phyloP scores from a whole-genome alignment of 2,888 invertebrate genomes.

The Synanthedon andrenaeformis region DNA sequence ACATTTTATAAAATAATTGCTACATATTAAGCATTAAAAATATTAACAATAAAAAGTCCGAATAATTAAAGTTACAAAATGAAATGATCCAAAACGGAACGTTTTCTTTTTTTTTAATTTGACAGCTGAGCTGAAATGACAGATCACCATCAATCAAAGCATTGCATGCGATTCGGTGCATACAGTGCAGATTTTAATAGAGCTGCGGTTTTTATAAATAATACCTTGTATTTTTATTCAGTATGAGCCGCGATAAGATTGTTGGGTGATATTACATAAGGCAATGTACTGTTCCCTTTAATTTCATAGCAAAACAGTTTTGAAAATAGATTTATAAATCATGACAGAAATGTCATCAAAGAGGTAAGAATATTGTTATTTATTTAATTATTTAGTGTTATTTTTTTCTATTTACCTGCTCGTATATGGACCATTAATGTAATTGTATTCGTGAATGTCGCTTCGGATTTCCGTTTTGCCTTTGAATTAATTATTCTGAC shows the following conservation, averaged over 20 bases:
- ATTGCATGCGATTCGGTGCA: constrained; percentile 3
- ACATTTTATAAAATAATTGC: no score
- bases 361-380: constrained; percentile 37
- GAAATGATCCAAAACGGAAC: background rate
- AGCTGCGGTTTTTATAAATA: constrained; percentile 7
- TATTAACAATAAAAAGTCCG: no score
- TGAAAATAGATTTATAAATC: constrained; percentile 30
- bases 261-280: constrained; percentile 9
- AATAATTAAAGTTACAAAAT: background rate
- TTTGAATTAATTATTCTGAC: no score
- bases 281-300: constrained; percentile 37
- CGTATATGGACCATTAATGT: constrained; percentile 2
- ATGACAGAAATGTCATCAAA: constrained; percentile 60
- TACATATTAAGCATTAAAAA: no score
- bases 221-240: constrained; percentile 7
- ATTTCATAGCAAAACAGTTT: constrained; percentile 20
- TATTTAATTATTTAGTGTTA: constrained; percentile 6
- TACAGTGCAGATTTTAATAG: no score
- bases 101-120: constrained; percentile 2
- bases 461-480: background rate
- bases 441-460: constrained; percentile 4
- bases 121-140: background rate
- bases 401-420: constrained; percentile 1
- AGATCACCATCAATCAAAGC: background rate
- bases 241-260: background rate